These are phyloP conservation scores for Linepithema humile DNA, from an alignment of 1,140 invertebrate species.

Conservation along the genomic window DNA sequence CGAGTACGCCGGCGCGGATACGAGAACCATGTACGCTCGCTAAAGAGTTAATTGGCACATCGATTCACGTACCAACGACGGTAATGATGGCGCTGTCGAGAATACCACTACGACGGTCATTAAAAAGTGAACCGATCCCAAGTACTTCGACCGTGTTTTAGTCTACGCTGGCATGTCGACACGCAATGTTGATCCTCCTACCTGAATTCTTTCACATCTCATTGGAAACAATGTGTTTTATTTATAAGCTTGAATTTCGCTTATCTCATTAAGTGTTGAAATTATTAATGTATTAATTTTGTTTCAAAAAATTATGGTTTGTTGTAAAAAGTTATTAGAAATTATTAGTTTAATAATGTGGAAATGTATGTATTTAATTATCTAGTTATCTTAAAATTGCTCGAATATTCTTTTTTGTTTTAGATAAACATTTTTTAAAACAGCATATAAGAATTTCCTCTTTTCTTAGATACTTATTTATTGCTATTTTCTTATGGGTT, in stretches of 20 bases:
- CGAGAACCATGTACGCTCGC: slow-evolving; percentile 19
- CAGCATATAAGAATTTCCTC: background rate
- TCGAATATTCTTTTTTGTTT: background rate
- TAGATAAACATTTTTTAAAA: background rate
- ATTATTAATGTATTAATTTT: background rate
- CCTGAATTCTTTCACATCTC: background rate
- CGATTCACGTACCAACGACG: slow-evolving; percentile 39
- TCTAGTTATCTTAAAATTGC: too few relatives aligned
- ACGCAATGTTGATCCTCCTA: background rate
- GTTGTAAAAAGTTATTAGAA: too few relatives aligned
- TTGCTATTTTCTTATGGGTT: background rate
- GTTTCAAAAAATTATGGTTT: background rate
- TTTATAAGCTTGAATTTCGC: background rate
- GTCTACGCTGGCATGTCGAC: background rate
- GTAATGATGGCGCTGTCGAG: slow-evolving; percentile 23
- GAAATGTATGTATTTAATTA: background rate
- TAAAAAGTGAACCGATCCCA: slow-evolving; percentile 33
- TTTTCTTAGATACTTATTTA: background rate
- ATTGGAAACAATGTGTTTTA: background rate
- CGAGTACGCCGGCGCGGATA: background rate
- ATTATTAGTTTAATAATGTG: background rate
- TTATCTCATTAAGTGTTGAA: background rate
- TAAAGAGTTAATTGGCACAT: slow-evolving; percentile 58
- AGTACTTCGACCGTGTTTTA: slow-evolving; percentile 3
- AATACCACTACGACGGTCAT: background rate